Evolutionary conservation across 1,140 invertebrate genomes (phyloP).

Genomic region (Drosophila eugracilis): DNA sequence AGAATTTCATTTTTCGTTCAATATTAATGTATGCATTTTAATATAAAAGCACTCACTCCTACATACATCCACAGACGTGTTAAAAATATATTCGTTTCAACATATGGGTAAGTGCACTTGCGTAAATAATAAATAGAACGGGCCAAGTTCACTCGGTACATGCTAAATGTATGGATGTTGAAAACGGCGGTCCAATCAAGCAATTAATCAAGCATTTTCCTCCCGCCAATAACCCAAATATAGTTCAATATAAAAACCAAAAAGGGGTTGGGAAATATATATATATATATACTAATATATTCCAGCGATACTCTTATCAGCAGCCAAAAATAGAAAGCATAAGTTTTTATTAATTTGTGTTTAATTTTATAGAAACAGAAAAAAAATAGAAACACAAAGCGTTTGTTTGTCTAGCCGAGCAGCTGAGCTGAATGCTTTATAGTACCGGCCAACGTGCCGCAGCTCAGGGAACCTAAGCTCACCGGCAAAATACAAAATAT

Average conservation of each 20-base stretch:
- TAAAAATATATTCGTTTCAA: conserved; percentile 40
- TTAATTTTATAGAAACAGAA: conserved; percentile 28
- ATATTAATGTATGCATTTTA: conserved; percentile 45
- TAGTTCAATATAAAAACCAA: neutral
- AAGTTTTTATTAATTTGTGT: conserved; percentile 17
- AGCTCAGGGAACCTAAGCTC: conserved; percentile 18
- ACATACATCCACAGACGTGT: conserved; percentile 20
- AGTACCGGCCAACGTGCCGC: conserved; percentile 24
- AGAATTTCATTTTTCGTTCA: conserved; percentile 45
- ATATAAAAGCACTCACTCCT: conserved; percentile 49
- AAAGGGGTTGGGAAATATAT: conserved; percentile 22
- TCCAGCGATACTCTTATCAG: conserved; percentile 22
- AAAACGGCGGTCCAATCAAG: conserved; percentile 24
- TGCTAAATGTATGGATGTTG: conserved; percentile 52
- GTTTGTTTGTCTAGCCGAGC: conserved; percentile 29
- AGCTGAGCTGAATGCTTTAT: conserved; percentile 19
- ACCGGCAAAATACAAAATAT: neutral
- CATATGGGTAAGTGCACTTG: conserved; percentile 65
- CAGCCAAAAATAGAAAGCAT: conserved; percentile 24
- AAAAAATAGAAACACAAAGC: conserved; percentile 14
- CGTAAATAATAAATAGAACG: conserved; percentile 68
- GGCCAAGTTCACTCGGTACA: conserved; percentile 45
- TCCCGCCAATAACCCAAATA: neutral
- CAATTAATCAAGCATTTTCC: conserved; percentile 43
- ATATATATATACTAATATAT: too few relatives aligned